Percentiles rank a stretch among this genome's conserved stretches.
phyloP scores from a whole-genome alignment of 1,140 invertebrate species.

The Asobara japonica region DNA sequence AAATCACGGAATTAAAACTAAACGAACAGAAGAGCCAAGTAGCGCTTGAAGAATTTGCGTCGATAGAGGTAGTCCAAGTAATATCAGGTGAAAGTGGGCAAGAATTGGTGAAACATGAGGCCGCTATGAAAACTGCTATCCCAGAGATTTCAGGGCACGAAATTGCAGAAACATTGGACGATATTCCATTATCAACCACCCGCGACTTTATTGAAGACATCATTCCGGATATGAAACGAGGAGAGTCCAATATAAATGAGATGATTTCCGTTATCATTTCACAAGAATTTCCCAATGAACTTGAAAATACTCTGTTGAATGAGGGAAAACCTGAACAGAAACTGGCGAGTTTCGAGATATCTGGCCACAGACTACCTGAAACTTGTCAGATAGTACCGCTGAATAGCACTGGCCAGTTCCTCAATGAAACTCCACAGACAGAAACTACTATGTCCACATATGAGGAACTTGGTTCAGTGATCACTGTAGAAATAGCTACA shows the following conservation, averaged over 20 bases:
- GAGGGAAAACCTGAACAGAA: constrained; percentile 32
- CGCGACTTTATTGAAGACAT: constrained; percentile 35
- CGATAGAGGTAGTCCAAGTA: constrained; percentile 41
- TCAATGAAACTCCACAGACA: constrained; percentile 33
- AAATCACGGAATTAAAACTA: constrained; percentile 41
- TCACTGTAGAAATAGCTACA: constrained; percentile 49
- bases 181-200: constrained; percentile 32
- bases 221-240: constrained; percentile 39
- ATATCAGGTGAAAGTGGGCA: constrained; percentile 37
- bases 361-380: constrained; percentile 44
- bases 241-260: constrained; percentile 38
- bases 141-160: constrained; percentile 37
- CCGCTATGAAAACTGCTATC: constrained; percentile 39
- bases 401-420: constrained; percentile 35
- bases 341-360: constrained; percentile 41
- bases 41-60: constrained; percentile 48
- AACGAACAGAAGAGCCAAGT: constrained; percentile 45
- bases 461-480: constrained; percentile 50
- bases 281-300: constrained; percentile 42
- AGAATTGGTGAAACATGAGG: constrained; percentile 32
- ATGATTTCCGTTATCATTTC: constrained; percentile 37
- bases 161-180: constrained; percentile 41
- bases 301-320: constrained; percentile 36
- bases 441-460: constrained; percentile 40
- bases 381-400: constrained; percentile 46